Conservation (phyloP, 2,888 invertebrate species). For the Ophion slaviceki region DNA sequence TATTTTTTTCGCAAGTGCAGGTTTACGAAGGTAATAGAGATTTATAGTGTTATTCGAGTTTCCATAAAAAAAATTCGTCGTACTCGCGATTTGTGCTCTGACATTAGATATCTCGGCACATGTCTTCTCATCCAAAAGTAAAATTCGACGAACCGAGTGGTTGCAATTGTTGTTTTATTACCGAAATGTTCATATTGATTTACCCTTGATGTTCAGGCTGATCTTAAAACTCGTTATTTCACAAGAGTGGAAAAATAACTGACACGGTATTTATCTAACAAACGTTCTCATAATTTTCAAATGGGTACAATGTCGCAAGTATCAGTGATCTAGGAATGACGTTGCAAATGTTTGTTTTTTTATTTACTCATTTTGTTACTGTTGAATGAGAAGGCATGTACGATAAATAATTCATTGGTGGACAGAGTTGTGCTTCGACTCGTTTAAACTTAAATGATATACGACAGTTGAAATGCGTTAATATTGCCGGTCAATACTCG, state of each 20-base stretch:
- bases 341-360: neutral
- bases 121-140: neutral
- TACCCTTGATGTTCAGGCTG: neutral
- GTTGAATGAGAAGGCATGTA: neutral
- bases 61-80: neutral
- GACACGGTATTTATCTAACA: too few relatives aligned
- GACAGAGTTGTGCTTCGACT: conserved; percentile 6
- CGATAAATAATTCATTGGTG: conserved; percentile 1
- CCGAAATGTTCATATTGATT: neutral
- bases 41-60: conserved; percentile 69
- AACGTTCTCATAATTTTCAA: neutral
- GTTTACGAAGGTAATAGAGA: conserved; percentile 66
- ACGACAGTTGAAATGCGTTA: conserved; percentile 45
- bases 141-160: neutral
- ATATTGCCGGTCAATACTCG: conserved; percentile 65
- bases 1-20: conserved; percentile 70
- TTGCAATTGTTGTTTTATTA: neutral
- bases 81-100: conserved; percentile 44
- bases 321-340: neutral
- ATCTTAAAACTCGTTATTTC: neutral
- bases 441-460: conserved; percentile 11
- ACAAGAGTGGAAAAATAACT: neutral
- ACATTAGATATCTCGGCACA: conserved; percentile 1
- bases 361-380: neutral
- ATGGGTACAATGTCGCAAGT: neutral